A percentile compares a stretch with the other conserved stretches of the same genome.
These are phyloP conservation scores for Idaea straminata DNA, from an alignment of 2,888 invertebrate genomes.

Conservation along the genomic window DNA sequence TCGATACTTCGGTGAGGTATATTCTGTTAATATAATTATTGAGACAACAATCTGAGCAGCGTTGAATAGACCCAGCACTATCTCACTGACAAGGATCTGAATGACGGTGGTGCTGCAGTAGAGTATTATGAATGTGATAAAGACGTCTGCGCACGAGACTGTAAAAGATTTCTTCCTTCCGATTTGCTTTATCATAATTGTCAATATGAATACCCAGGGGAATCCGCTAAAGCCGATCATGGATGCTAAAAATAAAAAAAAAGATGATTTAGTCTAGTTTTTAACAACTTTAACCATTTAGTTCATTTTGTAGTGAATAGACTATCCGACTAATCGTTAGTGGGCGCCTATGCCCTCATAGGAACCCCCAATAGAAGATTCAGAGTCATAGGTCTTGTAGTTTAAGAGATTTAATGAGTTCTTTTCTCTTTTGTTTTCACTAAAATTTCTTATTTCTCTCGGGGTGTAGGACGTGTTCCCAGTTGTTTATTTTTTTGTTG, in stretches of 20 bases:
- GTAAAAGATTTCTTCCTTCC: slow-evolving; percentile 34
- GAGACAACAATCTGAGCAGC: slow-evolving; percentile 31
- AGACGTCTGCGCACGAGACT: slow-evolving; percentile 21
- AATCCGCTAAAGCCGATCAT: slow-evolving; percentile 37
- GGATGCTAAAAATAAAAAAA: slow-evolving; percentile 36
- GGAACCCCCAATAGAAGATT: too few species aligned
- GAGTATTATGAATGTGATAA: slow-evolving; percentile 28
- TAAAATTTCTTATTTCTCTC: too few species aligned
- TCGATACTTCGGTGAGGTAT: slow-evolving; percentile 38
- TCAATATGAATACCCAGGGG: slow-evolving; percentile 34
- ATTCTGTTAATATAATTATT: slow-evolving; percentile 37
- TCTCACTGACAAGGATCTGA: slow-evolving; percentile 33
- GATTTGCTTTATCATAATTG: slow-evolving; percentile 21
- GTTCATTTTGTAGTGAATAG: neutral
- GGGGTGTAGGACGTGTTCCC: too few species aligned
- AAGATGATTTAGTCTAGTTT: neutral
- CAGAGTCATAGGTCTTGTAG: too few species aligned
- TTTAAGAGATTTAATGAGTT: too few species aligned
- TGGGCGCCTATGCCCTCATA: neutral
- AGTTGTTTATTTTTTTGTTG: too few species aligned
- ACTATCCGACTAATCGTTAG: neutral
- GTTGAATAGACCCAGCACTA: slow-evolving; percentile 33
- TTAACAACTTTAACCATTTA: neutral
- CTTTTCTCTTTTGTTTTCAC: too few species aligned
- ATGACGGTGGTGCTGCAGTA: slow-evolving; percentile 31